These are phyloP conservation scores for Nasonia longicornis DNA, from an alignment of 1,140 invertebrate species.

Conservation along the genomic window DNA sequence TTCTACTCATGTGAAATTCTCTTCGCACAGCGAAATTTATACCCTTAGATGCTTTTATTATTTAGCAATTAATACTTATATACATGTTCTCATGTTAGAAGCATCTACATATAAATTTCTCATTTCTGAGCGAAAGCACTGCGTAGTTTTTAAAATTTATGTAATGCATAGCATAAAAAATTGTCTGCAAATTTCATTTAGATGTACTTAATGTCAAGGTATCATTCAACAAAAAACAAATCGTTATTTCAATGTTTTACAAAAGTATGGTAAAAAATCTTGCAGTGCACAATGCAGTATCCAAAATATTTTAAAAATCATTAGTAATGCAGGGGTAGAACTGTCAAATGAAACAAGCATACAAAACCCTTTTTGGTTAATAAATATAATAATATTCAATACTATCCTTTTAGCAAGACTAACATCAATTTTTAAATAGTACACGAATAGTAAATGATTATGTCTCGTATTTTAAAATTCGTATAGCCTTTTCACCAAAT, in stretches of 20 bases:
- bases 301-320: constrained; percentile 29
- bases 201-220: not conserved
- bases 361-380: constrained; percentile 60
- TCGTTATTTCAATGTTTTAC: not conserved
- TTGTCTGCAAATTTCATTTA: constrained; percentile 14
- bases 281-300: constrained; percentile 18
- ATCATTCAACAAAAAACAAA: constrained; percentile 12
- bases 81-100: constrained; percentile 7
- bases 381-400: constrained; percentile 52
- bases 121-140: constrained; percentile 14
- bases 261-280: constrained; percentile 20
- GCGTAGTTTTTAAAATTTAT: not conserved
- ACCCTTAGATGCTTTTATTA: constrained; percentile 1
- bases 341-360: constrained; percentile 49
- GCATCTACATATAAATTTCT: constrained; percentile 26
- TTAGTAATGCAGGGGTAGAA: constrained; percentile 33
- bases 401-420: constrained; percentile 41
- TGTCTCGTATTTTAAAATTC: constrained; percentile 43
- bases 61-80: not conserved
- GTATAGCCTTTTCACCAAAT: constrained; percentile 40
- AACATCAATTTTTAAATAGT: constrained; percentile 17
- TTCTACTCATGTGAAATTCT: constrained; percentile 8
- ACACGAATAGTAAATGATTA: not conserved
- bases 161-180: not conserved
- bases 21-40: constrained; percentile 6